These are phyloP conservation scores for Anthophora plumipes DNA, from an alignment of 2,888 invertebrate species.

Conservation along the genomic window DNA sequence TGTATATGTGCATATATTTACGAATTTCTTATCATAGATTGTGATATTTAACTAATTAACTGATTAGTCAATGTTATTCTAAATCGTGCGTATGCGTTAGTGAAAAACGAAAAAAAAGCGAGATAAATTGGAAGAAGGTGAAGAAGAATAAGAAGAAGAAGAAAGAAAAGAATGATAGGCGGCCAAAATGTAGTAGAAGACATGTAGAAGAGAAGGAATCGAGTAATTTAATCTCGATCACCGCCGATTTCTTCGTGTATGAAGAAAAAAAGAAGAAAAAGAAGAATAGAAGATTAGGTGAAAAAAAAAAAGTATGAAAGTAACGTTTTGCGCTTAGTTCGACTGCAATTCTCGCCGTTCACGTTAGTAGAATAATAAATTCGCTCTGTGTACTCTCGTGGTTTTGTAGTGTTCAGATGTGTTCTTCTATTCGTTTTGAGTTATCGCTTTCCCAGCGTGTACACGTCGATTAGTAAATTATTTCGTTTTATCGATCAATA, in stretches of 20 bases:
- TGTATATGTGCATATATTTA: slow-evolving; percentile 34
- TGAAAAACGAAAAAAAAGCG: neutral
- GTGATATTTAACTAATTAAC: slow-evolving; percentile 81
- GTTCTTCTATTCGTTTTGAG: slow-evolving; percentile 20
- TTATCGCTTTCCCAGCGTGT: slow-evolving; percentile 30
- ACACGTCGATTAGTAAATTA: slow-evolving; percentile 11
- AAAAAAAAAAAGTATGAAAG: neutral
- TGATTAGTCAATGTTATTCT: slow-evolving; percentile 70
- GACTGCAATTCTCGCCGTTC: slow-evolving; percentile 6
- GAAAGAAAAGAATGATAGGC: no score
- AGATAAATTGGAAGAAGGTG: neutral
- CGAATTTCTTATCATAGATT: slow-evolving; percentile 80
- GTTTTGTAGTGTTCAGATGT: slow-evolving; percentile 36
- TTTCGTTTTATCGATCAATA: slow-evolving; percentile 21
- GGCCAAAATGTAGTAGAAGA: neutral
- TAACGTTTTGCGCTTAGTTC: slow-evolving; percentile 21
- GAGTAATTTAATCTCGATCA: neutral
- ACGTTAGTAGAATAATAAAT: neutral
- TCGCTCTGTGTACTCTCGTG: slow-evolving; percentile 31
- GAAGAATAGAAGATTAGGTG: no score
- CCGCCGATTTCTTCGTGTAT: neutral
- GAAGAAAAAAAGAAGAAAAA: no score
- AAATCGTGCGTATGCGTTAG: slow-evolving; percentile 50
- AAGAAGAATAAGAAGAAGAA: slow-evolving; percentile 12
- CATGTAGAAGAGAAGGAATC: no score